Evolutionary conservation across 2,888 invertebrate genomes (phyloP).

Genomic region (Synanthedon myopaeformis): DNA sequence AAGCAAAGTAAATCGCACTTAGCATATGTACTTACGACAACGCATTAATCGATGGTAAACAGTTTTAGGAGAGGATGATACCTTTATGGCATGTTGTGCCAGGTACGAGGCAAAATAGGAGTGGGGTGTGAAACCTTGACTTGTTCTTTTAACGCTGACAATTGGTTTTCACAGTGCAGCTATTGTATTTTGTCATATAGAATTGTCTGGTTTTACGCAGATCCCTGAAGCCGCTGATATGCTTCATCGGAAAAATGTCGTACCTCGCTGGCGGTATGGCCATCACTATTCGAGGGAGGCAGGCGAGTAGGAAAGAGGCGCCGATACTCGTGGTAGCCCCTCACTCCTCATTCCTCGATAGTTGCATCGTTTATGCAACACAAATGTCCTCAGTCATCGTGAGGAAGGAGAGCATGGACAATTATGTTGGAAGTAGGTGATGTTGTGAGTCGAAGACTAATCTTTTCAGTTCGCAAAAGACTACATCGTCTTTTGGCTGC

Average conservation of each 20-base stretch:
- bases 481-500: too few relatives aligned
- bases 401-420: conserved; percentile 83
- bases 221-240: conserved; percentile 74
- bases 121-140: too few relatives aligned
- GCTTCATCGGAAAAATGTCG: conserved; percentile 79
- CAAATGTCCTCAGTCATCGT: conserved; percentile 88
- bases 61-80: too few relatives aligned
- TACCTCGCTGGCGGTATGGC: conserved; percentile 83
- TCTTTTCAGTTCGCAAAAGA: conserved; percentile 7
- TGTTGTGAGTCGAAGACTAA: conserved; percentile 47
- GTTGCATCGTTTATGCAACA: conserved; percentile 84
- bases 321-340: conserved; percentile 89
- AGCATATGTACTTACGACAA: too few relatives aligned
- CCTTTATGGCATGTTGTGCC: too few relatives aligned
- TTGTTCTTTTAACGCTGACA: too few relatives aligned
- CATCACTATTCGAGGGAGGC: conserved; percentile 80
- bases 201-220: conserved; percentile 21
- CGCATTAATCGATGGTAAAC: too few relatives aligned
- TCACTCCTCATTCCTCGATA: conserved; percentile 91
- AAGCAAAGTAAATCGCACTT: too few relatives aligned
- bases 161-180: too few relatives aligned
- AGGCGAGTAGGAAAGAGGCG: conserved; percentile 81
- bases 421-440: conserved; percentile 89
- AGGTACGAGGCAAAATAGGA: too few relatives aligned
- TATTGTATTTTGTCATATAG: too few relatives aligned